Evolutionary conservation across 2,888 invertebrate species (phyloP).

Genomic region (Enchytraeus crypticus): DNA sequence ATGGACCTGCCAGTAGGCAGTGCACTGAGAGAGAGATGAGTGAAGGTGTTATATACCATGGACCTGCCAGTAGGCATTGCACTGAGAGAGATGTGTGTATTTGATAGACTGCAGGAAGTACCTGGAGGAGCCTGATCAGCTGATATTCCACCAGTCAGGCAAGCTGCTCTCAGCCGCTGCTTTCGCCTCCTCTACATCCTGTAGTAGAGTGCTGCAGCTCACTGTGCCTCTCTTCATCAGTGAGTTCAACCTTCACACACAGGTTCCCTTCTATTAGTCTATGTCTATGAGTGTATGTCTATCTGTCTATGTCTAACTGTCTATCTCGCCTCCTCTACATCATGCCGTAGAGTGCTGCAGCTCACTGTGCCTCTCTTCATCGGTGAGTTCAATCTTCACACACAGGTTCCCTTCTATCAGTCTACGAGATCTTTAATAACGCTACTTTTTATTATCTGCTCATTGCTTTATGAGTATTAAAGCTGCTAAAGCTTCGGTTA

Average conservation of each 20-base stretch:
- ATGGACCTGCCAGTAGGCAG: no score
- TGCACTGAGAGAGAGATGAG: no score
- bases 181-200: background rate
- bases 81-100: no score
- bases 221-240: background rate
- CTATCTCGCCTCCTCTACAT: slow-evolving; percentile 1
- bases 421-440: no score
- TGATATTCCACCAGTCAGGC: slow-evolving; percentile 10
- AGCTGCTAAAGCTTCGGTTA: no score
- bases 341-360: background rate
- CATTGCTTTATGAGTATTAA: no score
- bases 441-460: no score
- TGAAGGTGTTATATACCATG: no score
- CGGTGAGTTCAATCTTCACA: background rate
- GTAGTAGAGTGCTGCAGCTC: background rate
- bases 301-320: no score
- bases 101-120: slow-evolving; percentile 10
- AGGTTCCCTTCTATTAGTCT: background rate
- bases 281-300: no score
- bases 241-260: slow-evolving; percentile 2
- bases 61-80: no score
- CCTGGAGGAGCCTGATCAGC: slow-evolving; percentile 10
- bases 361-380: slow-evolving; percentile 1
- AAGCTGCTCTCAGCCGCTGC: slow-evolving; percentile 3
- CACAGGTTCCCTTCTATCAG: no score